These are phyloP conservation scores for Saturnia japonica DNA, from an alignment of 2,888 invertebrate species.

Conservation along the genomic window DNA sequence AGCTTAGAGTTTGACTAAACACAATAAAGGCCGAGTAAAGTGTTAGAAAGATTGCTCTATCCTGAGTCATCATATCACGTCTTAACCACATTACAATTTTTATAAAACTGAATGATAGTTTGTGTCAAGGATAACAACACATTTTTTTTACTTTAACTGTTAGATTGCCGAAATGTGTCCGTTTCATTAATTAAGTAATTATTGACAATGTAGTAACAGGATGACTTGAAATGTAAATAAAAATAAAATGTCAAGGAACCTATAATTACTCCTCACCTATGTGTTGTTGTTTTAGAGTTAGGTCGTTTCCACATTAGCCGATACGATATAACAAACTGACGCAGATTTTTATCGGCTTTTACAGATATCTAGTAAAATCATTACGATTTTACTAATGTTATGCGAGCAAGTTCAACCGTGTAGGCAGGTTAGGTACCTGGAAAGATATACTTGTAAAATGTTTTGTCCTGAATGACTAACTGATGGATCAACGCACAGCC, in stretches of 20 bases:
- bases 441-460: neutral
- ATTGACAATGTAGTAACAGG: slow-evolving; percentile 4
- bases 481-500: too few species aligned
- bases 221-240: neutral
- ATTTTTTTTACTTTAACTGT: neutral
- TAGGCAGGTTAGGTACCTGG: neutral
- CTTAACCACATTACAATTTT: neutral
- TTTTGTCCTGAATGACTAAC: too few species aligned
- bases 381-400: neutral
- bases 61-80: neutral
- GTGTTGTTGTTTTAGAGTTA: neutral
- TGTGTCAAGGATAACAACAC: slow-evolving; percentile 3
- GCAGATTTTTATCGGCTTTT: neutral
- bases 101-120: slow-evolving; percentile 5
- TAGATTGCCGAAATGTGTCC: neutral
- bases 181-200: slow-evolving; percentile 2
- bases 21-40: neutral
- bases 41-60: neutral
- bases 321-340: neutral
- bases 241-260: slow-evolving; percentile 3
- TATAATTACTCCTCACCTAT: neutral
- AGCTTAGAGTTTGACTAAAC: slow-evolving; percentile 21
- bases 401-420: neutral
- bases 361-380: neutral
- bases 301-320: neutral